Percentiles rank a stretch among this genome's conserved stretches.
Conservation (phyloP, 2,113 vertebrate species). For the Elachura formosa region DNA sequence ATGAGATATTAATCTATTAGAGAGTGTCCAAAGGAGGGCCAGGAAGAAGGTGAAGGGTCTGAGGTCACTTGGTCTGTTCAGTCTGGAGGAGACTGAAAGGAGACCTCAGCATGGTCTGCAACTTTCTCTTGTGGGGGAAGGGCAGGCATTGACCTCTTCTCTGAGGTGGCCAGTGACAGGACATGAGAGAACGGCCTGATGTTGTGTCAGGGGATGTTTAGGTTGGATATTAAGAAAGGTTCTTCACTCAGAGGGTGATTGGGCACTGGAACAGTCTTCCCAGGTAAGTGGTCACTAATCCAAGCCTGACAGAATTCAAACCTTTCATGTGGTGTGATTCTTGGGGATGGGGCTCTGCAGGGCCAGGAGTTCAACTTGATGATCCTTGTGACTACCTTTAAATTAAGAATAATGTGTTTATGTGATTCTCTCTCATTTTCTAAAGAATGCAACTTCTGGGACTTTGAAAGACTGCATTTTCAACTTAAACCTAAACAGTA, state of each 20-base stretch:
- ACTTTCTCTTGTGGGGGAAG: fast-evolving
- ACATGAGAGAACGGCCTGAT: neutral
- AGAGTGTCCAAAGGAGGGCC: neutral
- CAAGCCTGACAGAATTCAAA: neutral
- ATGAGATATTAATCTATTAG: neutral
- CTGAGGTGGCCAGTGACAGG: neutral
- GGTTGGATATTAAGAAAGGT: neutral
- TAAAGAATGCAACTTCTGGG: neutral
- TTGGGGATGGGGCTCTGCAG: neutral
- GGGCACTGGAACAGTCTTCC: neutral
- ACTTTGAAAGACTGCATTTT: neutral
- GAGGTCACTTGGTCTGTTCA: neutral
- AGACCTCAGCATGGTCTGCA: neutral
- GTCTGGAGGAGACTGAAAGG: neutral
- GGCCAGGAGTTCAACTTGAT: neutral
- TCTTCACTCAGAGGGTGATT: neutral
- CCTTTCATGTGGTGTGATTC: fast-evolving
- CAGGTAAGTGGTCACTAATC: neutral
- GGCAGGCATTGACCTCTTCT: neutral
- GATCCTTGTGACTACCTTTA: neutral
- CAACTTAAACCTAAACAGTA: neutral
- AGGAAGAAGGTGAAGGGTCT: neutral
- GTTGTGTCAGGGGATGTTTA: neutral
- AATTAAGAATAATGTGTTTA: neutral
- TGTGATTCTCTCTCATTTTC: neutral